Conservation (phyloP, 2,888 invertebrate species). For the Chloroclysta siterata region DNA sequence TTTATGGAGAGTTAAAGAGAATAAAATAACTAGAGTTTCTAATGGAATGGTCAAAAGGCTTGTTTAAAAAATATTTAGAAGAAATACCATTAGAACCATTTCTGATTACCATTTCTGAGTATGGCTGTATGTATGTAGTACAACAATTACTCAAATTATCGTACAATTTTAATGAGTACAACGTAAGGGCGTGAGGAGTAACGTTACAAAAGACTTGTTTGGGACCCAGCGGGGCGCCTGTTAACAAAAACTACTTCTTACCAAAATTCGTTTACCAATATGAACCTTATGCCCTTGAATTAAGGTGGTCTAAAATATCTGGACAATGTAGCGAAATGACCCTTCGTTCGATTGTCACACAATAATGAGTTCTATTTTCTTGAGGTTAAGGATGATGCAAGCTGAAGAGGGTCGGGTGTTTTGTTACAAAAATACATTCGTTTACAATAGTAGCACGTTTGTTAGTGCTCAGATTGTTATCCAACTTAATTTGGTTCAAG, state of each 20-base stretch:
- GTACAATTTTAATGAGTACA: constrained; percentile 33
- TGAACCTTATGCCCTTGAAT: constrained; percentile 14
- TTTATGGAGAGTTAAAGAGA: too few relatives aligned
- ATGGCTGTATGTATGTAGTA: neutral
- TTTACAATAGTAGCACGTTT: constrained; percentile 25
- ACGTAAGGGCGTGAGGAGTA: constrained; percentile 32
- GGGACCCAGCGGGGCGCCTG: constrained; percentile 37
- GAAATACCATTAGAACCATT: neutral
- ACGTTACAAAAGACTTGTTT: constrained; percentile 33
- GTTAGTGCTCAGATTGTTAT: constrained; percentile 25
- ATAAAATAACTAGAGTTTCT: too few relatives aligned
- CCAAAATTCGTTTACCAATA: neutral
- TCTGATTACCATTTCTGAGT: neutral
- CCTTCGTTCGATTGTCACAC: neutral
- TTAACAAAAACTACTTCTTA: constrained; percentile 22
- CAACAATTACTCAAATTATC: constrained; percentile 16
- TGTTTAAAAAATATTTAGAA: too few relatives aligned
- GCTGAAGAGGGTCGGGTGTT: neutral
- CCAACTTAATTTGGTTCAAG: constrained; percentile 19
- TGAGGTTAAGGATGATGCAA: neutral
- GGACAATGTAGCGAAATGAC: constrained; percentile 10
- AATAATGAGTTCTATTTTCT: constrained; percentile 3
- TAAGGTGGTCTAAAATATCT: constrained; percentile 5
- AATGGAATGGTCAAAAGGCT: too few relatives aligned
- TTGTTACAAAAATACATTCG: constrained; percentile 19